phyloP scores from a whole-genome alignment of 2,797 vertebrate genomes.

The Intellagama lesueurii region DNA sequence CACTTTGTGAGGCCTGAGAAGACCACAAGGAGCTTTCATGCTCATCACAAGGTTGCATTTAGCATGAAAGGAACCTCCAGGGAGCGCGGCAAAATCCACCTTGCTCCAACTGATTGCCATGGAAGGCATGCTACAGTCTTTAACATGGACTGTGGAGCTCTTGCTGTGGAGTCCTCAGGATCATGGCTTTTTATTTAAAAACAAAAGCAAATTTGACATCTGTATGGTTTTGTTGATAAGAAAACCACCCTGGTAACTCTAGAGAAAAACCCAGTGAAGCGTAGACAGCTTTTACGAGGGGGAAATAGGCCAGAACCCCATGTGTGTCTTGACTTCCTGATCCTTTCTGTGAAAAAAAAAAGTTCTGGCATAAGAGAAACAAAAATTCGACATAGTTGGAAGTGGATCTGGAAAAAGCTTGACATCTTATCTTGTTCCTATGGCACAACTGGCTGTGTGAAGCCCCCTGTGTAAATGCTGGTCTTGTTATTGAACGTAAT shows the following conservation, averaged over 20 bases:
- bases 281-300: not conserved
- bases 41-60: not conserved
- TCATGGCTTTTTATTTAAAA: not conserved
- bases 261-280: not conserved
- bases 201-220: not conserved
- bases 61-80: not conserved
- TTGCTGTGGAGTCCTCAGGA: not conserved
- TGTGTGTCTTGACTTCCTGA: not conserved
- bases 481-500: not conserved
- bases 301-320: not conserved
- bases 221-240: not conserved
- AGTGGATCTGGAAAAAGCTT: not conserved
- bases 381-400: not conserved
- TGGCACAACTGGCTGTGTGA: not conserved
- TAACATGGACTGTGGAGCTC: not conserved
- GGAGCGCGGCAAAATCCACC: not conserved
- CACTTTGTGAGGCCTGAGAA: conserved; percentile 27
- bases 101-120: not conserved
- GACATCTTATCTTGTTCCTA: not conserved
- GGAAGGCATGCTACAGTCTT: not conserved
- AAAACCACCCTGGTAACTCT: not conserved
- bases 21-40: not conserved
- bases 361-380: not conserved
- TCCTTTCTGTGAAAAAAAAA: not conserved
- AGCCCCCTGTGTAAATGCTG: not conserved